Percentiles rank a stretch among this genome's conserved stretches.
These are phyloP conservation scores for Schizotus pectinicornis DNA, from an alignment of 2,888 invertebrate species.

Conservation along the genomic window DNA sequence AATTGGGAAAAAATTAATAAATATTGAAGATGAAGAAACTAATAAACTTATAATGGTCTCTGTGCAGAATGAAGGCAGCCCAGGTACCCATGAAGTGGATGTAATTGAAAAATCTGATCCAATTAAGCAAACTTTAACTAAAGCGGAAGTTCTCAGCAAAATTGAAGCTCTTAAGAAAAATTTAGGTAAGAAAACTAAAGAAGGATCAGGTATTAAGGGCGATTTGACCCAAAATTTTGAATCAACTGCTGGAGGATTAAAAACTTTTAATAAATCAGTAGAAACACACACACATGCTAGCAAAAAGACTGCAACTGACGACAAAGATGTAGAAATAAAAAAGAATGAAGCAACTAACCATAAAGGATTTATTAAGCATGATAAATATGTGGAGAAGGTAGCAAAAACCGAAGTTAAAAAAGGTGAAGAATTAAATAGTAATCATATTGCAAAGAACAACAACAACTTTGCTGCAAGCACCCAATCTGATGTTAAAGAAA, in stretches of 20 bases:
- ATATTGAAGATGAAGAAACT: too few species aligned
- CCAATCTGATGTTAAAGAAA: conserved; percentile 22
- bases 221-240: neutral
- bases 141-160: too few species aligned
- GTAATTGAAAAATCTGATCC: too few species aligned
- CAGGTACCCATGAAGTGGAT: too few species aligned
- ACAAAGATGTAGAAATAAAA: neutral
- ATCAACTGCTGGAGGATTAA: neutral
- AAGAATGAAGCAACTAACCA: conserved; percentile 2
- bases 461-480: neutral
- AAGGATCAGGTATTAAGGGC: neutral
- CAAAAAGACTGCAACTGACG: neutral
- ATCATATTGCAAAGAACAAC: neutral
- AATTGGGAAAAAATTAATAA: too few species aligned
- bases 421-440: conserved; percentile 14
- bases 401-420: conserved; percentile 9
- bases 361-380: conserved; percentile 8
- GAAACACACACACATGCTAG: too few species aligned
- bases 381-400: conserved; percentile 7
- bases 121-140: too few species aligned
- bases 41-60: too few species aligned
- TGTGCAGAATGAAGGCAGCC: too few species aligned
- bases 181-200: neutral
- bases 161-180: neutral
- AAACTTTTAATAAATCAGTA: too few species aligned